phyloP scores from a whole-genome alignment of 2,113 vertebrate genomes.

The Pholis gunnellus region DNA sequence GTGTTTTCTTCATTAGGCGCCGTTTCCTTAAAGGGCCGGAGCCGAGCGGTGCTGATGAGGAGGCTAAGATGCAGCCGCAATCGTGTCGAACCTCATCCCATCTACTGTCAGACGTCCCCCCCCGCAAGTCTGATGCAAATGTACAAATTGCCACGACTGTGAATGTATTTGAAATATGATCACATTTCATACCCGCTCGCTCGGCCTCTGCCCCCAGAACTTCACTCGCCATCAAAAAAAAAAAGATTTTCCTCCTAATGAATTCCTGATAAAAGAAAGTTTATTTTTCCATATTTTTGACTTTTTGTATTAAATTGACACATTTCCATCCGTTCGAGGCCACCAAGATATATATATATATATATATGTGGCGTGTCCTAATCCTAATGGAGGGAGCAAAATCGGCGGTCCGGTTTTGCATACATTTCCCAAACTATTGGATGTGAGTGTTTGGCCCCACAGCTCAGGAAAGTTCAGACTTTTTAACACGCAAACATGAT shows the following conservation, averaged over 20 bases:
- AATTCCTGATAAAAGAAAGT: constrained; percentile 75
- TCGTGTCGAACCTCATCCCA: constrained; percentile 81
- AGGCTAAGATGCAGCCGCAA: constrained; percentile 82
- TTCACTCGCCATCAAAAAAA: constrained; percentile 40
- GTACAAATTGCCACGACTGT: constrained; percentile 69
- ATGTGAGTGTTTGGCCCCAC: constrained; percentile 37
- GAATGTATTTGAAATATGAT: constrained; percentile 77
- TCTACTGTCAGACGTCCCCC: constrained; percentile 55
- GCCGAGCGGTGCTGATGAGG: constrained; percentile 86
- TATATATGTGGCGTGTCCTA: constrained; percentile 47
- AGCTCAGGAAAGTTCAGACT: constrained; percentile 48
- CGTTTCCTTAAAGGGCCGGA: constrained; percentile 87
- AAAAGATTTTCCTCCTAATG: constrained; percentile 64
- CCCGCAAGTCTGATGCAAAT: constrained; percentile 63
- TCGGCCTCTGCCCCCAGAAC: constrained; percentile 58
- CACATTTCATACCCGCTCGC: constrained; percentile 70
- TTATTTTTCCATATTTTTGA: constrained; percentile 60
- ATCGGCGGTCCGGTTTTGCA: constrained; percentile 71
- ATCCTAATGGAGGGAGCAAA: constrained; percentile 70
- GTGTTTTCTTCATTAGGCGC: constrained; percentile 86
- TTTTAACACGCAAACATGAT: constrained; percentile 1
- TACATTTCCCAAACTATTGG: constrained; percentile 68
- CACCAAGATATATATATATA: constrained; percentile 5
- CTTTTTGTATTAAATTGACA: constrained; percentile 55
- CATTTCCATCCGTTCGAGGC: constrained; percentile 46